Conservation (phyloP, 2,113 vertebrate genomes). For the Anser brachyrhynchus region DNA sequence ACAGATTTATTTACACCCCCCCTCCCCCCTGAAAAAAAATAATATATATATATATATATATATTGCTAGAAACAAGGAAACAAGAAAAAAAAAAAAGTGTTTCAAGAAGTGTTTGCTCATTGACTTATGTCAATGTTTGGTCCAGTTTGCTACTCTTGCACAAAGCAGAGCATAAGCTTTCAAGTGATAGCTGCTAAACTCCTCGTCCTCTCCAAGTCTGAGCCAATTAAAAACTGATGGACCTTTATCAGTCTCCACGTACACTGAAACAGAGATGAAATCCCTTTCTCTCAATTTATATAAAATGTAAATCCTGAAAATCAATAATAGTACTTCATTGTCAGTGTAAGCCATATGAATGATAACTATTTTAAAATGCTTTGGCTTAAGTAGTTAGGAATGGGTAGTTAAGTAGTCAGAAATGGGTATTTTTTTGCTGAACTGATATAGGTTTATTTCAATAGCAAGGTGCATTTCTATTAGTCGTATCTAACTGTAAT, state of each 20-base stretch:
- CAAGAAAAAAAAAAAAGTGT: not conserved
- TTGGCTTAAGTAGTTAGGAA: not conserved
- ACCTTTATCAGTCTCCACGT: not conserved
- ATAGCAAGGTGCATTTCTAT: not conserved
- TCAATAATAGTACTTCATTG: not conserved
- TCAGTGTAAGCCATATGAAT: not conserved
- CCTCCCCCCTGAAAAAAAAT: too few relatives aligned
- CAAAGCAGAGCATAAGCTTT: not conserved
- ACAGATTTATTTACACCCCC: not conserved
- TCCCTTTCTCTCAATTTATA: not conserved
- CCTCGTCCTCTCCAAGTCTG: not conserved
- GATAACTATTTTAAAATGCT: not conserved
- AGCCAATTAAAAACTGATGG: not conserved
- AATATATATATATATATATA: not conserved
- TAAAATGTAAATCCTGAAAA: not conserved
- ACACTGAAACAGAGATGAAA: not conserved
- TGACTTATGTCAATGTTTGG: fast-evolving
- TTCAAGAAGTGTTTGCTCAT: not conserved
- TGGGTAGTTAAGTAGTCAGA: not conserved
- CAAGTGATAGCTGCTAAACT: not conserved
- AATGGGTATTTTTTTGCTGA: not conserved
- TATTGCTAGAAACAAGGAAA: not conserved
- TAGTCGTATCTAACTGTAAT: not conserved
- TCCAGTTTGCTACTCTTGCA: not conserved
- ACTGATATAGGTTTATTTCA: not conserved